Conservation (phyloP, 2,888 invertebrate genomes). For the Cistogaster globosa region DNA sequence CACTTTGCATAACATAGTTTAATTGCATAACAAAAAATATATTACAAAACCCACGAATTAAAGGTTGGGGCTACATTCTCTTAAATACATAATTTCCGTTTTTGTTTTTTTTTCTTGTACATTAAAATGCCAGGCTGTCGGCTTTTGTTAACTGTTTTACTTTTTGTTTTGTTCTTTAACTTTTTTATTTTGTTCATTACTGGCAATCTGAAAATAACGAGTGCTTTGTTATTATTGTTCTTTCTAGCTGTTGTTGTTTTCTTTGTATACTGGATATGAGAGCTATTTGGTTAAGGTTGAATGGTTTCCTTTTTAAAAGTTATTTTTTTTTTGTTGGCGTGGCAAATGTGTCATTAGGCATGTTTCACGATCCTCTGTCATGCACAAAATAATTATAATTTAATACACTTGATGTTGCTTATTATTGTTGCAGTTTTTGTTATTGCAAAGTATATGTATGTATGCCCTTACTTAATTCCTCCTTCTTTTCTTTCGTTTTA, state of each 20-base stretch:
- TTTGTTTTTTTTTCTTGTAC: slow-evolving; percentile 11
- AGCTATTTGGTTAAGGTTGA: slow-evolving; percentile 54
- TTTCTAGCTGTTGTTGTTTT: slow-evolving; percentile 36
- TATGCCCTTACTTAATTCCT: slow-evolving; percentile 46
- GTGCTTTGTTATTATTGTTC: slow-evolving; percentile 48
- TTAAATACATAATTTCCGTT: slow-evolving; percentile 66
- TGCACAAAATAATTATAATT: slow-evolving; percentile 82
- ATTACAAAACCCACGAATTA: slow-evolving; percentile 49
- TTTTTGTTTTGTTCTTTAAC: slow-evolving; percentile 36
- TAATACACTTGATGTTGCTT: slow-evolving; percentile 78
- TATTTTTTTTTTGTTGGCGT: slow-evolving; percentile 71
- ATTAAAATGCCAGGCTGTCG: slow-evolving; percentile 56
- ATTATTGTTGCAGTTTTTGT: slow-evolving; percentile 30
- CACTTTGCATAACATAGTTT: slow-evolving; percentile 39
- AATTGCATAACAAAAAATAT: slow-evolving; percentile 27
- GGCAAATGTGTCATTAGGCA: slow-evolving; percentile 82
- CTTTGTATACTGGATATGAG: slow-evolving; percentile 32
- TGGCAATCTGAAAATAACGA: slow-evolving; percentile 55
- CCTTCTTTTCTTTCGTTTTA: background rate
- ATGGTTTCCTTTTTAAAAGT: slow-evolving; percentile 50
- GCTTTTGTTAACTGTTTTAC: slow-evolving; percentile 39
- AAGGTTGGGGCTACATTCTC: slow-evolving; percentile 54
- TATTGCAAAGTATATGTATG: slow-evolving; percentile 22
- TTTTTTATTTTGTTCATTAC: slow-evolving; percentile 55
- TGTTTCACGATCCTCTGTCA: slow-evolving; percentile 80